Percentiles rank a stretch among this genome's conserved stretches.
phyloP scores from a whole-genome alignment of 2,888 invertebrate species.

The Cryptus viduatorius region DNA sequence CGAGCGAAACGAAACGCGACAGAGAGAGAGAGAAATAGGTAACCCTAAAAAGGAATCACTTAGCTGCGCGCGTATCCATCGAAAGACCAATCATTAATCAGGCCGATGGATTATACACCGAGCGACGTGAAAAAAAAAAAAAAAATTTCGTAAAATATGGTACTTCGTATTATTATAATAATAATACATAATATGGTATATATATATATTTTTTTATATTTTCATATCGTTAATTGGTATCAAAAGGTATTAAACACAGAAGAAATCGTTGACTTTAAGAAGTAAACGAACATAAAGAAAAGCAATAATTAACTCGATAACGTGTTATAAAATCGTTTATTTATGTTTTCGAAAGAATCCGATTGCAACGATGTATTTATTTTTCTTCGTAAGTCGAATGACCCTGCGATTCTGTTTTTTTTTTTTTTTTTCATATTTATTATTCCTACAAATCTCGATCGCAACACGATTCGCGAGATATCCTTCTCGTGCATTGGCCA shows the following conservation, averaged over 20 bases:
- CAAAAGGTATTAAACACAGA: too few species aligned
- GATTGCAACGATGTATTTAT: not conserved
- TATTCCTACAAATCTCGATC: slow-evolving; percentile 12
- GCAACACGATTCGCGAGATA: not conserved
- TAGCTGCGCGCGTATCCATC: slow-evolving; percentile 24
- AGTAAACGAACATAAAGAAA: too few species aligned
- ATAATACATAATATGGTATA: too few species aligned
- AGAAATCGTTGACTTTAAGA: too few species aligned
- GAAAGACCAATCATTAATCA: slow-evolving; percentile 30
- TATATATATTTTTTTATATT: too few species aligned
- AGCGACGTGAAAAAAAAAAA: not conserved
- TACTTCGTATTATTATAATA: too few species aligned
- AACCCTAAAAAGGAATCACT: slow-evolving; percentile 54
- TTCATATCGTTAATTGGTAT: too few species aligned
- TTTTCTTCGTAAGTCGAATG: not conserved
- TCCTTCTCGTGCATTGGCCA: slow-evolving; percentile 6
- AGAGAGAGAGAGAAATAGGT: slow-evolving; percentile 20
- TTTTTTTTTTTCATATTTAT: not conserved
- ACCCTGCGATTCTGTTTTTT: not conserved
- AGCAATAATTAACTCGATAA: too few species aligned
- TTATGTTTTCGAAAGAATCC: slow-evolving; percentile 19
- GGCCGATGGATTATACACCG: slow-evolving; percentile 7
- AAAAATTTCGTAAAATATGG: not conserved
- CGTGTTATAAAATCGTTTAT: slow-evolving; percentile 1
- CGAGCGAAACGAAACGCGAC: slow-evolving; percentile 33